Evolutionary conservation across 1,140 invertebrate genomes (phyloP).

Genomic region (Penaeus japonicus): DNA sequence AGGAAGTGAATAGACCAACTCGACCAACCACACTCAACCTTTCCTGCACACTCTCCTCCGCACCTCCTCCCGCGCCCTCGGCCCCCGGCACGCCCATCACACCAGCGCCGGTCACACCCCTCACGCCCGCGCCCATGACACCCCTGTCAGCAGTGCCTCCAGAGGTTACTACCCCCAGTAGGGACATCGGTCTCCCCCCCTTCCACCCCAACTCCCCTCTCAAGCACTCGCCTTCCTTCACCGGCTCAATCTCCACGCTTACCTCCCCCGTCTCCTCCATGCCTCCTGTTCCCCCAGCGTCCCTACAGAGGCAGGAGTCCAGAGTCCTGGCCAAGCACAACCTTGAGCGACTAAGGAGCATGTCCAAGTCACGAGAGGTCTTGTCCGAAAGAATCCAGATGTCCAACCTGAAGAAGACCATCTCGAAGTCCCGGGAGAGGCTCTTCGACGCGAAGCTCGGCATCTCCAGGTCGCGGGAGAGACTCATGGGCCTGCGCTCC

Average conservation of each 20-base stretch:
- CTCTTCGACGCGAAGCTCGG: conserved; percentile 60
- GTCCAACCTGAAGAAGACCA: conserved; percentile 62
- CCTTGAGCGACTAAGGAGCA: conserved; percentile 60
- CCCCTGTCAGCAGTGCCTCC: background rate
- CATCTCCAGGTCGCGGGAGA: conserved; percentile 33
- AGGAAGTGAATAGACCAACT: conserved; percentile 43
- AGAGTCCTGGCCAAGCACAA: conserved; percentile 47
- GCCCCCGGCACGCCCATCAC: background rate
- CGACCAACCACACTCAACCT: conserved; percentile 2
- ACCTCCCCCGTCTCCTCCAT: conserved; percentile 40
- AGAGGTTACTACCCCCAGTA: conserved; percentile 29
- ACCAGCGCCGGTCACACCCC: background rate
- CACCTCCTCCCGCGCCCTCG: background rate
- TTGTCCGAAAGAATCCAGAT: conserved; percentile 69
- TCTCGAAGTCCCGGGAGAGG: conserved; percentile 66
- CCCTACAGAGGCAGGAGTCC: conserved; percentile 34
- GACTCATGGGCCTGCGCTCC: conserved; percentile 48
- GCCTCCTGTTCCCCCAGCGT: conserved; percentile 4
- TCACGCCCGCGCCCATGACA: background rate
- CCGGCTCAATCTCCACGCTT: conserved; percentile 21
- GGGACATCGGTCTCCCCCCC: conserved; percentile 38
- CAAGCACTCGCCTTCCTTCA: conserved; percentile 22
- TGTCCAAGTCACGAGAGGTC: conserved; percentile 71
- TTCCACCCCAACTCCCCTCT: conserved; percentile 42
- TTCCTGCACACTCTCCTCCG: background rate